phyloP scores from a whole-genome alignment of 2,113 vertebrate species.

The Tonatia bakeri region DNA sequence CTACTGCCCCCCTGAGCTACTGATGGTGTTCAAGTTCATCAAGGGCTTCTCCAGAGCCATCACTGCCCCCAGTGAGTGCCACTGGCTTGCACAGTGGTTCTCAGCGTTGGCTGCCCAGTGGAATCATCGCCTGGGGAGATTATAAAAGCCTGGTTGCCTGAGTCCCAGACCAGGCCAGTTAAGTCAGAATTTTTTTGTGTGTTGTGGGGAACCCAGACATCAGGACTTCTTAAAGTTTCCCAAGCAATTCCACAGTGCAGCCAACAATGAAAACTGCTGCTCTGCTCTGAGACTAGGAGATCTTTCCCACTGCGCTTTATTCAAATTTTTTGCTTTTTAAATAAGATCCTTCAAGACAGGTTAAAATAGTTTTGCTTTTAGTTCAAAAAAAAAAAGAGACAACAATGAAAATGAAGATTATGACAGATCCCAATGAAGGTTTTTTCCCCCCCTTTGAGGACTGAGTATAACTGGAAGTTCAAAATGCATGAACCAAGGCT shows the following conservation, averaged over 20 bases:
- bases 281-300: neutral
- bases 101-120: no score
- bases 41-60: no score
- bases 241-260: neutral
- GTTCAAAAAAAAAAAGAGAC: neutral
- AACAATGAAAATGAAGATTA: neutral
- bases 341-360: neutral
- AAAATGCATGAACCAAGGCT: neutral
- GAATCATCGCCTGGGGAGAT: neutral
- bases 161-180: neutral
- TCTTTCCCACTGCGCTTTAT: rapidly evolving
- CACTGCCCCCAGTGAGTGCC: rapidly evolving
- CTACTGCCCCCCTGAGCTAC: neutral
- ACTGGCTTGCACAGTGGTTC: no score
- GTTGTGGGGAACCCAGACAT: neutral
- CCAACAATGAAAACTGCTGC: neutral
- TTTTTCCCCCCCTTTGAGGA: neutral
- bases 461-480: neutral
- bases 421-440: neutral
- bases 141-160: neutral
- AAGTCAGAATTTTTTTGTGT: neutral
- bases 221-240: neutral
- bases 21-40: no score
- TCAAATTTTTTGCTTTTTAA: neutral
- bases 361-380: neutral